Conservation (phyloP, 2,113 vertebrate genomes). For the Synchiropus splendidus region DNA sequence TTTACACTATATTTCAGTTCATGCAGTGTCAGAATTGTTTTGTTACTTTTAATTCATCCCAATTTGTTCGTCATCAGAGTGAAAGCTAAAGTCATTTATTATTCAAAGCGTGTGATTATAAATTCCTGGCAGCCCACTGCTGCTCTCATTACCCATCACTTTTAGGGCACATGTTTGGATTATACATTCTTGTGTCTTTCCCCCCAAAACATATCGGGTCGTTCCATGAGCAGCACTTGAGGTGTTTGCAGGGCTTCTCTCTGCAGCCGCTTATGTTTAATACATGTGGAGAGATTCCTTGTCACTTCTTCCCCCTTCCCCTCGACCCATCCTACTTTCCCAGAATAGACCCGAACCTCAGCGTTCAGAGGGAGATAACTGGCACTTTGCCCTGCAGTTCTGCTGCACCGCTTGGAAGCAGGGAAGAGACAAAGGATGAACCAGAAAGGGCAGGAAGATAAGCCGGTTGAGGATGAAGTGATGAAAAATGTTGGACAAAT, state of each 20-base stretch:
- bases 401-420: constrained; percentile 9
- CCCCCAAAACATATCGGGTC: no score
- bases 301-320: constrained; percentile 3
- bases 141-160: constrained; percentile 16
- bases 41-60: no score
- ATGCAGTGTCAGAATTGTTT: no score
- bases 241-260: constrained; percentile 23
- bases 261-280: no score
- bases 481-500: no score
- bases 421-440: constrained; percentile 6
- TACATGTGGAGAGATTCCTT: constrained; percentile 38
- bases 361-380: constrained; percentile 16
- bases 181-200: no score
- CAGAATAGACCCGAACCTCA: constrained; percentile 29
- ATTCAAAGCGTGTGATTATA: constrained; percentile 40
- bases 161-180: not conserved
- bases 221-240: not conserved
- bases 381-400: constrained; percentile 1
- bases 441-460: constrained; percentile 16
- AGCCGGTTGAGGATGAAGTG: not conserved
- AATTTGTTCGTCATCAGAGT: constrained; percentile 12
- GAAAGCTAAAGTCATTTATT: constrained; percentile 20
- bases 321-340: constrained; percentile 8
- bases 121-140: constrained; percentile 29
- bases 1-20: no score